A percentile compares a stretch with the other conserved stretches of the same genome.
These are phyloP conservation scores for Drosophila melanogaster DNA, from an alignment of 1,140 invertebrate genomes.

Conservation along the genomic window DNA sequence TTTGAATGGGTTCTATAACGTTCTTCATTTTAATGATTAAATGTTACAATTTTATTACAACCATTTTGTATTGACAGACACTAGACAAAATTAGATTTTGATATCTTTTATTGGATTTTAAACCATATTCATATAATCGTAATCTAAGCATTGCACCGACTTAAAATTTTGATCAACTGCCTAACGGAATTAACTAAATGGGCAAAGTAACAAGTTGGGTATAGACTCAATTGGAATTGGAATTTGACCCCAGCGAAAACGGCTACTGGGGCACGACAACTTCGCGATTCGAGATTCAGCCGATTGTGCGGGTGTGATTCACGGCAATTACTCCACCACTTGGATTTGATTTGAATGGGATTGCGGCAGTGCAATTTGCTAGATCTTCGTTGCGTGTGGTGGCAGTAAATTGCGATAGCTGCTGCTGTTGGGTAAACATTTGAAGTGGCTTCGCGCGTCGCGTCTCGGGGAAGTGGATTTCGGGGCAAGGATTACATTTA, in stretches of 20 bases:
- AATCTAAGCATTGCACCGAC: constrained; percentile 42
- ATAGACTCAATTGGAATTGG: constrained; percentile 40
- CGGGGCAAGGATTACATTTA: constrained; percentile 21
- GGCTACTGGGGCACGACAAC: constrained; percentile 3
- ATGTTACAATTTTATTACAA: constrained; percentile 7
- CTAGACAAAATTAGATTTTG: constrained; percentile 2
- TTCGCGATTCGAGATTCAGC: constrained; percentile 50
- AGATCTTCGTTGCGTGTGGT: constrained; percentile 34
- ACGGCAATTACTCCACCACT: constrained; percentile 30
- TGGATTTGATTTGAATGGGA: not conserved
- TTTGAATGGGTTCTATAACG: not conserved
- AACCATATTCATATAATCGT: constrained; percentile 28
- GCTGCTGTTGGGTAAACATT: constrained; percentile 54
- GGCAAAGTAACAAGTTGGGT: not conserved
- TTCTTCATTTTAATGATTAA: not conserved
- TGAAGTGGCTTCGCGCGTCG: constrained; percentile 33
- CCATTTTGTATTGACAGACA: not conserved
- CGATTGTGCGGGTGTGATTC: constrained; percentile 25
- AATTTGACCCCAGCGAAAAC: not conserved
- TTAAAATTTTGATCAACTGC: constrained; percentile 39
- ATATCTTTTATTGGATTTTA: constrained; percentile 14
- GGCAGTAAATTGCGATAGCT: constrained; percentile 37
- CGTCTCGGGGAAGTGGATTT: not conserved
- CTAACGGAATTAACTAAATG: constrained; percentile 28
- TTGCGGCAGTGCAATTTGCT: constrained; percentile 30